Conservation (phyloP, 2,113 vertebrate species). For the Tauraco erythrolophus region DNA sequence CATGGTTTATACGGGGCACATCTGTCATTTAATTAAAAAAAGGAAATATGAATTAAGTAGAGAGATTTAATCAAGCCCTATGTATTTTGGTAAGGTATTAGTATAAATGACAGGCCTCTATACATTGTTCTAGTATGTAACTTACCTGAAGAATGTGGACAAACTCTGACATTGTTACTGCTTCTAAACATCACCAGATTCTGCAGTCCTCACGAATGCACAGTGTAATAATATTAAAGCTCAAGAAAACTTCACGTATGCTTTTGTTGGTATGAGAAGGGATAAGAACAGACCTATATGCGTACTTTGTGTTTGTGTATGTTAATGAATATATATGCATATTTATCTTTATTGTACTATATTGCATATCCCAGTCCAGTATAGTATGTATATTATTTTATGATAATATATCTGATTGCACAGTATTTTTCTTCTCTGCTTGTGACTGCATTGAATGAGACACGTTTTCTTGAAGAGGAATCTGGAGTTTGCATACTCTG, state of each 20-base stretch:
- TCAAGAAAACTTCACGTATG: neutral
- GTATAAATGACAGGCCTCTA: neutral
- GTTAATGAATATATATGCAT: neutral
- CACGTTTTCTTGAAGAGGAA: neutral
- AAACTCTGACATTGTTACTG: neutral
- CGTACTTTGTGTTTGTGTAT: neutral
- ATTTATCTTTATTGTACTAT: neutral
- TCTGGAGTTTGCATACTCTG: neutral
- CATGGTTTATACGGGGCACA: neutral
- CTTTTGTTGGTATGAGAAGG: neutral
- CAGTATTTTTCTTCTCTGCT: neutral
- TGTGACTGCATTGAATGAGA: neutral
- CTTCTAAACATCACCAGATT: neutral
- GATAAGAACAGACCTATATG: neutral
- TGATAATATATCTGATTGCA: neutral
- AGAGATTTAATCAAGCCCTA: neutral
- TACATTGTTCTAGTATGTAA: neutral
- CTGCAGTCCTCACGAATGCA: neutral
- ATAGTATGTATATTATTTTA: neutral
- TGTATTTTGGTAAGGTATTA: neutral
- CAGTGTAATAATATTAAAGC: neutral
- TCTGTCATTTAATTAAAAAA: slow-evolving; percentile 17
- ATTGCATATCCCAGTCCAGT: neutral
- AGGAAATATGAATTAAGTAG: neutral
- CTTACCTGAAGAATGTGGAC: neutral